These are phyloP conservation scores for Congeria kusceri DNA, from an alignment of 2,888 invertebrate species.

Conservation along the genomic window DNA sequence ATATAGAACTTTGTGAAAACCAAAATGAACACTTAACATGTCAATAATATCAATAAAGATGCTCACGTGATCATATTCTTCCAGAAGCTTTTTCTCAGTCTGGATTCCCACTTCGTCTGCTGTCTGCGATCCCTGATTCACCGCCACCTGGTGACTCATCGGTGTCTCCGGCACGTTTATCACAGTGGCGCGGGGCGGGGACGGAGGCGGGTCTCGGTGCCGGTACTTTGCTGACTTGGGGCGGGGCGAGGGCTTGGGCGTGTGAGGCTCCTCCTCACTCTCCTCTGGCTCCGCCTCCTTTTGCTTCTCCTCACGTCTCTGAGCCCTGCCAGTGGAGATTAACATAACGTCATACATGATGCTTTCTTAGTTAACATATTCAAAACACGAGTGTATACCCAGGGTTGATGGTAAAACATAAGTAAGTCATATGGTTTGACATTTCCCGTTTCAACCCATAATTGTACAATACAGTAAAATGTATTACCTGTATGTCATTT, in stretches of 20 bases:
- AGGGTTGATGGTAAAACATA: too few relatives aligned
- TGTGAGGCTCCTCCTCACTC: conserved; percentile 21
- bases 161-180: conserved; percentile 70
- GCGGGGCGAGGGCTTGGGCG: conserved; percentile 54
- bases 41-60: too few relatives aligned
- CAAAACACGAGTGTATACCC: too few relatives aligned
- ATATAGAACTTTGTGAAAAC: too few relatives aligned
- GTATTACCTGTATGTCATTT: too few relatives aligned
- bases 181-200: conserved; percentile 60
- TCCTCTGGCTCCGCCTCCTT: conserved; percentile 19
- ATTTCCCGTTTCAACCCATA: too few relatives aligned
- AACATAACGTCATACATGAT: too few relatives aligned
- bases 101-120: conserved; percentile 74
- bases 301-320: conserved; percentile 9
- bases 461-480: too few relatives aligned
- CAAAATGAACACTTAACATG: too few relatives aligned
- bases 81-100: conserved; percentile 75
- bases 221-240: conserved; percentile 62
- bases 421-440: too few relatives aligned
- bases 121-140: conserved; percentile 70
- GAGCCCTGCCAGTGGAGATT: too few relatives aligned
- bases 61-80: conserved; percentile 79
- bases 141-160: conserved; percentile 45
- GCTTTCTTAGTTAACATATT: too few relatives aligned
- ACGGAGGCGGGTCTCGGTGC: conserved; percentile 47